Evolutionary conservation across 2,797 vertebrate genomes (phyloP).

Genomic region (Oryzias sinensis): DNA sequence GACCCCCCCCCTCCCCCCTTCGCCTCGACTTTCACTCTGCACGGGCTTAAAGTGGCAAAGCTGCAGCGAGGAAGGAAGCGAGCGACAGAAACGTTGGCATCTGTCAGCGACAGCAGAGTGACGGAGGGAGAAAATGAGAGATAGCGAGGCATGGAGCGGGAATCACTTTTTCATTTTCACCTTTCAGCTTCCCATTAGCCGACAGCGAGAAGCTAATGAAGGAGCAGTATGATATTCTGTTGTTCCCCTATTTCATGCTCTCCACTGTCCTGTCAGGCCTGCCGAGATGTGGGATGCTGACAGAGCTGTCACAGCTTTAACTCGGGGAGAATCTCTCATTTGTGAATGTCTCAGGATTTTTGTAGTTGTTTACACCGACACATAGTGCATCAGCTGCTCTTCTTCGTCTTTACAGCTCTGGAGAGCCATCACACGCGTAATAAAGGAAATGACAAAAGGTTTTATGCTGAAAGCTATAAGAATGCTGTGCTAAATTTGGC

Average conservation of each 20-base stretch:
- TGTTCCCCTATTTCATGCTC: slow-evolving; percentile 46
- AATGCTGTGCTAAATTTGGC: slow-evolving; percentile 33
- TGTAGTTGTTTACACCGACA: slow-evolving; percentile 16
- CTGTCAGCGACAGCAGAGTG: slow-evolving; percentile 55
- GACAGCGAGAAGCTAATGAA: slow-evolving; percentile 62
- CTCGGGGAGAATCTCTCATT: slow-evolving; percentile 25
- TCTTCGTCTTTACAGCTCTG: slow-evolving; percentile 24
- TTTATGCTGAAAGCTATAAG: slow-evolving; percentile 3
- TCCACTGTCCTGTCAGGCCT: slow-evolving; percentile 62
- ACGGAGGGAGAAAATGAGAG: slow-evolving; percentile 50
- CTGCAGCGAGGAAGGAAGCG: slow-evolving; percentile 30
- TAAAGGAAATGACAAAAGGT: slow-evolving; percentile 10
- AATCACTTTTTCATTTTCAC: slow-evolving; percentile 61
- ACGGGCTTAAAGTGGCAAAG: slow-evolving; percentile 33
- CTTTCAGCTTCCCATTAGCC: slow-evolving; percentile 66
- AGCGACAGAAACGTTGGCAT: slow-evolving; percentile 58
- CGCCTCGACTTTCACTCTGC: slow-evolving; percentile 28
- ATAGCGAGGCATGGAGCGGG: slow-evolving; percentile 46
- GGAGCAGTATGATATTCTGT: slow-evolving; percentile 58
- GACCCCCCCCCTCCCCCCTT: slow-evolving; percentile 45
- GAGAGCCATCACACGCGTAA: slow-evolving; percentile 8
- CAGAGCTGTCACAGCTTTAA: slow-evolving; percentile 46
- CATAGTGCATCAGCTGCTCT: slow-evolving; percentile 10
- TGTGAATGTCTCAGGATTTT: slow-evolving; percentile 24
- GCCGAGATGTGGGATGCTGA: slow-evolving; percentile 47